Conservation (phyloP, 2,888 invertebrate species). For the Lagria hirta region DNA sequence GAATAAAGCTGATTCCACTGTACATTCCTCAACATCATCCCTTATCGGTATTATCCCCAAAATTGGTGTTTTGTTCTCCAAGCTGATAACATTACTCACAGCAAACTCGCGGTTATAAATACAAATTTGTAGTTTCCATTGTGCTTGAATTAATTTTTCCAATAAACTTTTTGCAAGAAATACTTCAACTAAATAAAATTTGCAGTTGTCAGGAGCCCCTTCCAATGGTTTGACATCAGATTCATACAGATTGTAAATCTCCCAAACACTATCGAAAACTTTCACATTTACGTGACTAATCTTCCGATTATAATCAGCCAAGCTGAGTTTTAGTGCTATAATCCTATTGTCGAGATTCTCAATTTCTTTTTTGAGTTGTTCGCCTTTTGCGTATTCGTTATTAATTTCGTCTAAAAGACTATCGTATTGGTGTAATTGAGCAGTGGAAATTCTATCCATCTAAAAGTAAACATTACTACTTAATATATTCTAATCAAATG, state of each 20-base stretch:
- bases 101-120: conserved; percentile 27
- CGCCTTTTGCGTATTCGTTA: conserved; percentile 38
- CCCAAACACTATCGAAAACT: conserved; percentile 42
- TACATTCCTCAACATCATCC: conserved; percentile 32
- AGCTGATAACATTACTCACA: conserved; percentile 30
- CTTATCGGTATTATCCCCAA: conserved; percentile 34
- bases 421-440: conserved; percentile 40
- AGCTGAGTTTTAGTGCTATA: conserved; percentile 35
- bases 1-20: conserved; percentile 34
- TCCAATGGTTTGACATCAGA: conserved; percentile 35
- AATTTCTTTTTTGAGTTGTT: conserved; percentile 36
- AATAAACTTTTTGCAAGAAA: conserved; percentile 40
- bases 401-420: conserved; percentile 43
- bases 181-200: conserved; percentile 46
- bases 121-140: conserved; percentile 39
- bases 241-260: conserved; percentile 39
- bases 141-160: conserved; percentile 36
- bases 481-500: too few species aligned
- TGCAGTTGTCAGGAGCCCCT: conserved; percentile 33
- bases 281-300: conserved; percentile 43
- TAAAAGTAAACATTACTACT: too few species aligned
- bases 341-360: conserved; percentile 40
- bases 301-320: conserved; percentile 31
- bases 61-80: conserved; percentile 26
- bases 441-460: conserved; percentile 38